Base-by-base conservation (phyloP, 2,797 vertebrate species). In the Astyanax mexicanus region DNA sequence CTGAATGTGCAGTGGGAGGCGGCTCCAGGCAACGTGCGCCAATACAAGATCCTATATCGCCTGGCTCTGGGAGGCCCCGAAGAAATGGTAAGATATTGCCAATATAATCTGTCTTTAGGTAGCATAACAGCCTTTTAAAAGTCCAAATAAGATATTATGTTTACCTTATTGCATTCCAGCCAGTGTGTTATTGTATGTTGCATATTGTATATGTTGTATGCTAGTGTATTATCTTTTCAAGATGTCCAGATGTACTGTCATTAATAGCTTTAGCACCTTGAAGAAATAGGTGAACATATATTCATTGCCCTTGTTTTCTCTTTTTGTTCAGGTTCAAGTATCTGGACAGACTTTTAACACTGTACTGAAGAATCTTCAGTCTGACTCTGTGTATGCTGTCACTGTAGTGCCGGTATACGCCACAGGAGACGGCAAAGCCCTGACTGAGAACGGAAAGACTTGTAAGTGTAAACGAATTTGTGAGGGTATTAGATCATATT, bases 1-100 rank as follows among this genome's bases (percentile, higher is more conserved):
- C 72, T 99, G 84, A 98, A 93, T 52, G 90, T 98, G 70, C 88
- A 91, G 27, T 99, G 98, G 98, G 96, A 98, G 82, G 91, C 98
- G 0, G 97, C 98, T 15, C 97, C 99, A 83, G 97, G 98, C 51
- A 96, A 84, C 15, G 97, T 98, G 52, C 96, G 97, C 0, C 96
- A 97, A 75, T 99, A 99, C 81, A 95, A 92, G 81, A 84, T 99
- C 78, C 94, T 92, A 88, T 98, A 98, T 68, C 85, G 93, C 32
- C 95, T 96, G 29, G 89, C 92, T 37, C 88, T 91, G 74, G 96
- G 95, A 66, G 95, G 94, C 71, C 80, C 86, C 40, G 96, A 97
- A 81, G 94, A 98, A 81, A 91, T 93, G 96, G 98, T 98, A 94
- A 65, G 5, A n/a, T 9, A 17, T n/a, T n/a, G 19, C 37, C 23